A percentile compares a stretch with the other conserved stretches of the same genome.
phyloP scores from a whole-genome alignment of 2,113 vertebrate genomes.

The Cynocephalus volans region DNA sequence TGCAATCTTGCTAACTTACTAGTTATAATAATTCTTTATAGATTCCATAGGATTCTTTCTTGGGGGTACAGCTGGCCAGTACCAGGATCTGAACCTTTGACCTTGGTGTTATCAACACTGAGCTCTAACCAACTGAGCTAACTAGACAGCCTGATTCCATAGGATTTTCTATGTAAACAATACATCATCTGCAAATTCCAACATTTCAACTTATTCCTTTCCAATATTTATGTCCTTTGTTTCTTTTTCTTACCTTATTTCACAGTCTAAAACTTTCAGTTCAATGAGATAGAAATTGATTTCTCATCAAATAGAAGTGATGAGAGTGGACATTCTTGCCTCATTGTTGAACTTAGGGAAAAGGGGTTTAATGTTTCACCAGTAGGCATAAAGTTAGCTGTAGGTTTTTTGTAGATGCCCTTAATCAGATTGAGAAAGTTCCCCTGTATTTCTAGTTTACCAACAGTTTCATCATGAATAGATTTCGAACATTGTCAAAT shows the following conservation, averaged over 20 bases:
- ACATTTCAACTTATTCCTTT: background rate
- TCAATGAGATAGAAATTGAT: background rate
- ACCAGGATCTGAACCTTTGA: too few relatives aligned
- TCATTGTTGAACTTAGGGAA: background rate
- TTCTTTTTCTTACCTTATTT: conserved; percentile 23
- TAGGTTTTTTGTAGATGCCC: background rate
- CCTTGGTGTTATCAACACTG: too few relatives aligned
- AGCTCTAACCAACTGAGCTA: too few relatives aligned
- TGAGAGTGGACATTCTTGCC: background rate
- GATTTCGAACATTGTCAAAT: conserved; percentile 2
- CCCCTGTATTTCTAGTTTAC: background rate
- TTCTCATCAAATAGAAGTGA: background rate
- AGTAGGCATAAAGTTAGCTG: background rate
- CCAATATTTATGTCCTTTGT: background rate
- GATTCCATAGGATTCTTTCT: background rate
- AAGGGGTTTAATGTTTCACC: background rate
- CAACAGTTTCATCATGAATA: background rate
- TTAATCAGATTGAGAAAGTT: background rate
- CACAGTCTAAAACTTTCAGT: background rate
- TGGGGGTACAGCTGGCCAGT: too few relatives aligned
- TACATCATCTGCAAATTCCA: background rate
- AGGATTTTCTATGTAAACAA: background rate
- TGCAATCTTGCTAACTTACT: background rate
- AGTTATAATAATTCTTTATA: conserved; percentile 23
- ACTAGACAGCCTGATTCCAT: background rate